These are phyloP conservation scores for Myripristis murdjan DNA, from an alignment of 2,797 vertebrate genomes.

Conservation along the genomic window DNA sequence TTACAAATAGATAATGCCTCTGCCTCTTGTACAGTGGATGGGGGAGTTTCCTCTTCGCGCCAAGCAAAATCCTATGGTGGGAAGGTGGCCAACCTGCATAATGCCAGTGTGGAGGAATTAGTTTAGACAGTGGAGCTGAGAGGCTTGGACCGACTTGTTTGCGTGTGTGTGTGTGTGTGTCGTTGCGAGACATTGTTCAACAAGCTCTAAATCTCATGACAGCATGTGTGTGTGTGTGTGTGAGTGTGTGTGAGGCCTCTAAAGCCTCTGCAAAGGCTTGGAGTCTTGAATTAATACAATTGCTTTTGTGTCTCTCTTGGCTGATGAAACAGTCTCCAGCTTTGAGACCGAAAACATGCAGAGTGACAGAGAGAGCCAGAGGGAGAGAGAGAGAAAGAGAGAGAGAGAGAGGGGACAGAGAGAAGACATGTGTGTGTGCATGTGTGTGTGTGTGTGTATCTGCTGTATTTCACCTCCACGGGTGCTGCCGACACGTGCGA, in stretches of 20 bases:
- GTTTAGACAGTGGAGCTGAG: slow-evolving; percentile 85
- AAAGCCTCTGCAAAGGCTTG: slow-evolving; percentile 69
- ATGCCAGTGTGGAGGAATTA: slow-evolving; percentile 85
- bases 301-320: slow-evolving; percentile 82
- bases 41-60: slow-evolving; percentile 73
- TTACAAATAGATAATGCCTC: slow-evolving; percentile 86
- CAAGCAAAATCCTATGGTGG: slow-evolving; percentile 86
- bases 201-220: slow-evolving; percentile 76
- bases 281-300: slow-evolving; percentile 83
- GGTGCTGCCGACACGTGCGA: slow-evolving; percentile 71
- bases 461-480: slow-evolving; percentile 46
- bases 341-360: slow-evolving; percentile 71
- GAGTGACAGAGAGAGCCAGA: slow-evolving; percentile 74
- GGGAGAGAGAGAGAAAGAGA: slow-evolving; percentile 47
- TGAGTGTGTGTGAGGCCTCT: slow-evolving; percentile 47
- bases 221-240: slow-evolving; percentile 33
- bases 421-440: slow-evolving; percentile 33
- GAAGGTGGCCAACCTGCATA: slow-evolving; percentile 86
- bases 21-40: slow-evolving; percentile 77
- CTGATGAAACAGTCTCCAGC: slow-evolving; percentile 77
- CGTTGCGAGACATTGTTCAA: slow-evolving; percentile 70
- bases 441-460: slow-evolving; percentile 49
- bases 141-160: slow-evolving; percentile 78
- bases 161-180: slow-evolving; percentile 41
- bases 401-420: slow-evolving; percentile 40